A percentile compares a stretch with the other conserved stretches of the same genome.
Conservation (phyloP, 2,113 vertebrate species). For the Microcebus tavaratra region DNA sequence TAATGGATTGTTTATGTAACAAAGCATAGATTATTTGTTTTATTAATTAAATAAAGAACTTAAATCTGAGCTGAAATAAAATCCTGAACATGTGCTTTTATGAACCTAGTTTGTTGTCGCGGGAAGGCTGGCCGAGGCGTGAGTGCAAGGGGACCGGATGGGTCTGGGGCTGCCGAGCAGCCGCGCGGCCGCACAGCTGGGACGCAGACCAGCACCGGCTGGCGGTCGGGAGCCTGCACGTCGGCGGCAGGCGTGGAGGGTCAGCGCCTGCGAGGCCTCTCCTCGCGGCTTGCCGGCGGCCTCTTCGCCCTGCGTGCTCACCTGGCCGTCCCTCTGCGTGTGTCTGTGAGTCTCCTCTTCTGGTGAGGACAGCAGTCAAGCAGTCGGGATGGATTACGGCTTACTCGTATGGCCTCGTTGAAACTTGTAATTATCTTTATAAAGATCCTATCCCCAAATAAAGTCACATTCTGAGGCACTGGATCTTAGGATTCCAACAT, state of each 20-base stretch:
- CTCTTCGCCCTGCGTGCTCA: not conserved
- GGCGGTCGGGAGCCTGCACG: not conserved
- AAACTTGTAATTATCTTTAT: not conserved
- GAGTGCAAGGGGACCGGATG: fast-evolving
- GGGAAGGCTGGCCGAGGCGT: too few relatives aligned
- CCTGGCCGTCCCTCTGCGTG: not conserved
- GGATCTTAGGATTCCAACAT: not conserved
- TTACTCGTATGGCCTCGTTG: not conserved
- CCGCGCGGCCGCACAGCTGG: fast-evolving
- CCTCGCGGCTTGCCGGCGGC: too few relatives aligned
- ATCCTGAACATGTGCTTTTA: not conserved
- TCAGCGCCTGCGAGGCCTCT: not conserved
- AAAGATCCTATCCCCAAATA: not conserved
- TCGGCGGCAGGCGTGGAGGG: not conserved
- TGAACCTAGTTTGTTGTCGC: not conserved
- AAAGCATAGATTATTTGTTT: not conserved
- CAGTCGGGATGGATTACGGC: not conserved
- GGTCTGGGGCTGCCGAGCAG: not conserved
- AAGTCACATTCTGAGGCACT: not conserved
- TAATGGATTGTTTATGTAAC: not conserved
- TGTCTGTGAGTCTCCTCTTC: not conserved
- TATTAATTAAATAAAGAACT: not conserved
- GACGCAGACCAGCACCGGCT: not conserved
- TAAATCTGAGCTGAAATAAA: not conserved
- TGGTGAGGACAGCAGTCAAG: too few relatives aligned